These are phyloP conservation scores for Isotomurus palustris DNA, from an alignment of 2,888 invertebrate genomes.

Conservation along the genomic window DNA sequence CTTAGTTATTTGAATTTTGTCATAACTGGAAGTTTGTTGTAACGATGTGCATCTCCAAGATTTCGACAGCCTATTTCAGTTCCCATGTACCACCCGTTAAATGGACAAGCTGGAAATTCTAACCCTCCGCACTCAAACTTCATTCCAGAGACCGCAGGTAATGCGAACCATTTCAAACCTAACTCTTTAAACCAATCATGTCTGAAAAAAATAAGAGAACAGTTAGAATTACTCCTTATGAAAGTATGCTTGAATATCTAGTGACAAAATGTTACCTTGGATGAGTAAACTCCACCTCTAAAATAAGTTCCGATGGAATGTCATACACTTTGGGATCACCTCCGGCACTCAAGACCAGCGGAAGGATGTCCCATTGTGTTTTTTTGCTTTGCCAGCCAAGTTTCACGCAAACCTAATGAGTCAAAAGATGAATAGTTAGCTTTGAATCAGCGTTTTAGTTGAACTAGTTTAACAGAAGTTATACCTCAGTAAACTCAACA, in stretches of 20 bases:
- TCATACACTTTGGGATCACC: conserved; percentile 96
- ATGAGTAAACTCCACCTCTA: conserved; percentile 80
- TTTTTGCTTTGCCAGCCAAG: conserved; percentile 83
- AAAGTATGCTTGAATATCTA: neutral
- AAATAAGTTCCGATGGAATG: conserved; percentile 78
- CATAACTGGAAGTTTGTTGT: conserved; percentile 80
- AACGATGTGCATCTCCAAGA: conserved; percentile 78
- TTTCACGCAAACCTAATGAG: conserved; percentile 70
- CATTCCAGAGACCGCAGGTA: conserved; percentile 89
- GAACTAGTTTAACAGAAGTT: conserved; percentile 24
- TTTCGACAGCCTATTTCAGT: conserved; percentile 92
- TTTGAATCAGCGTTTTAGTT: neutral
- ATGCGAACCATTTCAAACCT: conserved; percentile 80
- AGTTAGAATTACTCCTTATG: neutral
- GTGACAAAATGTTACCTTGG: conserved; percentile 52
- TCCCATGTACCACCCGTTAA: conserved; percentile 98
- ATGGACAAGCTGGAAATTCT: conserved; percentile 87
- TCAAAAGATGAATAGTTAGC: neutral
- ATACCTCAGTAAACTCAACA: conserved; percentile 86
- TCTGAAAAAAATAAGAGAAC: conserved; percentile 53
- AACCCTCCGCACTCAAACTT: conserved; percentile 92
- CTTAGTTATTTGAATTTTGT: too few relatives aligned
- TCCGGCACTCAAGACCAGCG: conserved; percentile 86
- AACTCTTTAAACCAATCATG: conserved; percentile 84
- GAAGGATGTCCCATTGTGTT: conserved; percentile 81